Evolutionary conservation across 1,140 invertebrate species (phyloP), one percentile per base, ranked within the genome.

Genomic region (Ridgeia piscesae): DNA sequence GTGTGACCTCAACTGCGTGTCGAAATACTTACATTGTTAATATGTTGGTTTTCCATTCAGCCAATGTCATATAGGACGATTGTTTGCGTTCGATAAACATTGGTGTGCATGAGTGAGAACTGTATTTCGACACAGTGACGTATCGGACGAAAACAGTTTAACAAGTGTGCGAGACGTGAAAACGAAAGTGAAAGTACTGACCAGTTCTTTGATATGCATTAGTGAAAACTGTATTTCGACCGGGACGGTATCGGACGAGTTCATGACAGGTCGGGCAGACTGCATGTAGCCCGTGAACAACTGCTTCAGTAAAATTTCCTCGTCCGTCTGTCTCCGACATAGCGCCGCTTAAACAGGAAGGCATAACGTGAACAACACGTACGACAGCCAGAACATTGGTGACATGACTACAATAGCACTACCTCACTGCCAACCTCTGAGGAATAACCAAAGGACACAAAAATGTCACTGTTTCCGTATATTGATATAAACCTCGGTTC

Each of bases 131-230:
- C 93, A n/a, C 27, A n/a, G 35, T 9, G 92, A 92, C 17, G 93
- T 93, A n/a, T 92, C 27, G 11, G 92, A 91, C 33, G 92, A 92
- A n/a, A n/a, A n/a, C 58, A 77, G 11, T 21, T 77, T 21, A 21
- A 0, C 58, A 77, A 27, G 11, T 77, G 58, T 77, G 27, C 2
- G 58, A 77, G 58, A 31, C 58, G 58, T 77, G 58, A 77, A 77
- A 77, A 77, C 58, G 58, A 77, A 21, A 77, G 8, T 6, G 89
- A 90, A 90, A 90, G 2, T 27, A 88, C 92, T 93, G 42, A 93
- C 93, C 93, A 93, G 50, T 33, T 93, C 93, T 89, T 93, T 93
- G 93, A 93, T 93, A 91, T 93, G 93, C 93, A 93, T 93, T 9
- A 93, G 91, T 17, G 93, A 93, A 77, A 92, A 93, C 89, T 92